phyloP scores from a whole-genome alignment of 1,140 invertebrate genomes.

The Drosophila navojoa region DNA sequence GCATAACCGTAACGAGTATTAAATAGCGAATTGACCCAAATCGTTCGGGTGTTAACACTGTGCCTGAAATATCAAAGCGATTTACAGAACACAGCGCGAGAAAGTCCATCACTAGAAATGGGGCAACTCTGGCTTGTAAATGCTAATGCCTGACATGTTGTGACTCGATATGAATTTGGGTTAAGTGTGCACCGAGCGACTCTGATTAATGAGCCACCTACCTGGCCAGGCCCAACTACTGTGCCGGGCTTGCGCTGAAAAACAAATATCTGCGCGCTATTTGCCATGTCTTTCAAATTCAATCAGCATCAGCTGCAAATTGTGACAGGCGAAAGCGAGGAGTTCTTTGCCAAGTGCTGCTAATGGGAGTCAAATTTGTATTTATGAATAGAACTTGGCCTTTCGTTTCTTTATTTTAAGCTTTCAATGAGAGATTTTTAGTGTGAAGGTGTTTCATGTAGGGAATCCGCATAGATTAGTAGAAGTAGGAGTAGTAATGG shows the following conservation, averaged over 20 bases:
- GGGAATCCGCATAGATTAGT: too few relatives aligned
- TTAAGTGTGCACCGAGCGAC: constrained; percentile 28
- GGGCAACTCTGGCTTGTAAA: constrained; percentile 19
- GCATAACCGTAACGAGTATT: constrained; percentile 64
- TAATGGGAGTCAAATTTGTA: not conserved
- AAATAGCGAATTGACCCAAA: constrained; percentile 72
- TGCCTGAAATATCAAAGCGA: constrained; percentile 35
- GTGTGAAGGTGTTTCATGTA: too few relatives aligned
- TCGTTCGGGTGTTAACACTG: constrained; percentile 29
- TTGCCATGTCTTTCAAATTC: not conserved
- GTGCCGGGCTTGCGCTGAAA: not conserved
- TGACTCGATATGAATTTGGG: constrained; percentile 34
- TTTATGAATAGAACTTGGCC: too few relatives aligned
- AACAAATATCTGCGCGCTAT: too few relatives aligned
- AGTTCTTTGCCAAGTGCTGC: too few relatives aligned
- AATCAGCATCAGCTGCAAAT: constrained; percentile 2
- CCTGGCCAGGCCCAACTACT: not conserved
- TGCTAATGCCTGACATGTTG: constrained; percentile 38
- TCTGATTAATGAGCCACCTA: constrained; percentile 21
- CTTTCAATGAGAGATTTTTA: too few relatives aligned
- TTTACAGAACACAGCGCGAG: constrained; percentile 16
- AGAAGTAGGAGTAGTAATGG: too few relatives aligned
- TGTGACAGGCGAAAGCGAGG: not conserved
- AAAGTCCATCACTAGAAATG: constrained; percentile 17
- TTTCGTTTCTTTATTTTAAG: too few relatives aligned